phyloP scores from a whole-genome alignment of 2,888 invertebrate species.

The Acrobeloides nanus region DNA sequence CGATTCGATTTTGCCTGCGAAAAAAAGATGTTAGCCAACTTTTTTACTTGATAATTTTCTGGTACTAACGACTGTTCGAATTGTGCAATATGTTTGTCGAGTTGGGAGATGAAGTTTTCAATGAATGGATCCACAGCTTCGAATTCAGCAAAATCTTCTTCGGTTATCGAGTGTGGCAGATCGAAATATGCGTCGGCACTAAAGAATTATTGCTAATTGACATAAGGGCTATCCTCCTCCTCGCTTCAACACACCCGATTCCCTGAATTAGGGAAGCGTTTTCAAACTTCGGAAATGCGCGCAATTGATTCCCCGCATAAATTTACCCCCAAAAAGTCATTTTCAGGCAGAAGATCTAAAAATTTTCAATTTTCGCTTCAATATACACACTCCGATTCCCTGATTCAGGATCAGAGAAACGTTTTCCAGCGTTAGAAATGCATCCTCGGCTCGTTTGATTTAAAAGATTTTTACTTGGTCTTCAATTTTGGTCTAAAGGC shows the following conservation, averaged over 20 bases:
- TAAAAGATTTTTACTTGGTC: conserved; percentile 35
- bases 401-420: too few species aligned
- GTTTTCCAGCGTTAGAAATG: too few species aligned
- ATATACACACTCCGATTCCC: too few species aligned
- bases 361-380: too few species aligned
- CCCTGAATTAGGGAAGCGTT: too few species aligned
- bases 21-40: not conserved
- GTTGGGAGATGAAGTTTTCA: conserved; percentile 54
- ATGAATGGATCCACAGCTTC: conserved; percentile 82
- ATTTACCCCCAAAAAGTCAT: too few species aligned
- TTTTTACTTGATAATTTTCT: conserved; percentile 43
- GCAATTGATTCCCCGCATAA: too few species aligned
- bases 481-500: conserved; percentile 67
- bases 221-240: not conserved
- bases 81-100: conserved; percentile 40
- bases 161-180: conserved; percentile 71
- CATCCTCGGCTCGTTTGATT: too few species aligned
- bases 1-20: too few species aligned
- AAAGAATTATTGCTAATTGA: conserved; percentile 74
- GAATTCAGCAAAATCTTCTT: conserved; percentile 73
- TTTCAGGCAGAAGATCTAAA: too few species aligned
- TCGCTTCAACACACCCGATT: too few species aligned
- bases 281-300: too few species aligned
- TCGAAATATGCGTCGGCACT: conserved; percentile 75
- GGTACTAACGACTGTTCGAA: conserved; percentile 35